phyloP scores from a whole-genome alignment of 2,888 invertebrate species.

The Eledone cirrhosa region DNA sequence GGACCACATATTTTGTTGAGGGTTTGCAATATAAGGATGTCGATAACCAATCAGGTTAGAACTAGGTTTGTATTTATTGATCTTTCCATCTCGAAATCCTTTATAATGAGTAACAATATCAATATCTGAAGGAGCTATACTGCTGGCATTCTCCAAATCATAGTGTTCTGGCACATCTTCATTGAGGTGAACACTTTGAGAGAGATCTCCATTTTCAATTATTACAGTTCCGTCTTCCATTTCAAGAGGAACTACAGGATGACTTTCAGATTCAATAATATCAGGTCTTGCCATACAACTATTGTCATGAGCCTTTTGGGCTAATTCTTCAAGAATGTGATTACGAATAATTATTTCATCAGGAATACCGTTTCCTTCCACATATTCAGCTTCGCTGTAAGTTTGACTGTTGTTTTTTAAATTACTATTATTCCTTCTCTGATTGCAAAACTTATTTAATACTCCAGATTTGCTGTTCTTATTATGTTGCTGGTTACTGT shows the following conservation, averaged over 20 bases:
- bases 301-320: slow-evolving; percentile 79
- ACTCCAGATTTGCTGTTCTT: slow-evolving; percentile 34
- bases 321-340: slow-evolving; percentile 84
- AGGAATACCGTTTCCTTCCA: slow-evolving; percentile 41
- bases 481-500: slow-evolving; percentile 73
- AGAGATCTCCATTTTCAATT: slow-evolving; percentile 57
- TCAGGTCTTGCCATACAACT: slow-evolving; percentile 82
- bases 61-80: slow-evolving; percentile 82
- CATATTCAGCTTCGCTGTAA: slow-evolving; percentile 58
- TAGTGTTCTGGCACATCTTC: slow-evolving; percentile 71
- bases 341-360: slow-evolving; percentile 70
- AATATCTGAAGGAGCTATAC: slow-evolving; percentile 96
- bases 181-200: slow-evolving; percentile 42
- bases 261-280: slow-evolving; percentile 84
- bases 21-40: slow-evolving; percentile 63
- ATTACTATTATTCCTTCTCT: slow-evolving; percentile 62
- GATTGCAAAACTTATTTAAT: slow-evolving; percentile 41
- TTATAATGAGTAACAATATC: slow-evolving; percentile 97
- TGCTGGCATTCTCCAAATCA: slow-evolving; percentile 95
- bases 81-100: slow-evolving; percentile 84
- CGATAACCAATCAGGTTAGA: slow-evolving; percentile 69
- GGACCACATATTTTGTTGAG: slow-evolving; percentile 66
- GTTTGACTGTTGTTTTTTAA: slow-evolving; percentile 41
- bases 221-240: slow-evolving; percentile 60
- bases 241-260: slow-evolving; percentile 44